A percentile compares a stretch with the other conserved stretches of the same genome.
These are phyloP conservation scores for Hormiphora californensis DNA, from an alignment of 37 sponge, comb jelly and placozoan genomes.

Conservation along the genomic window DNA sequence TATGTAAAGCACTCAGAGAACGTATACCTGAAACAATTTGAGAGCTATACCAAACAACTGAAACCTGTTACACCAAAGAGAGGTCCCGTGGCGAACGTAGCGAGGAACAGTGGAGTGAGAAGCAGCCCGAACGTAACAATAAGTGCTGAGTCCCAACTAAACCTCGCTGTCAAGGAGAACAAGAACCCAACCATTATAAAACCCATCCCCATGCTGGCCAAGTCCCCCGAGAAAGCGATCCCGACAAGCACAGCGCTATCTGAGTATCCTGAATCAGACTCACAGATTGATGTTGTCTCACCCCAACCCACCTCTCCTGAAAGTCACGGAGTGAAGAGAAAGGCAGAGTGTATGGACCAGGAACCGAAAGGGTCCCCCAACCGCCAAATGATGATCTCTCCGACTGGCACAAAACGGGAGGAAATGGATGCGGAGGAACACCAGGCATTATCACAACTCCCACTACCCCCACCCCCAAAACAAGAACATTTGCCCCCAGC, in stretches of 20 bases:
- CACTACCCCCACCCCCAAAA: no score
- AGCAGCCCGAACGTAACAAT: conserved; percentile 32
- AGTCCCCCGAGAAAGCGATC: background rate
- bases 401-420: no score
- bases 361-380: background rate
- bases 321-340: background rate
- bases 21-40: background rate
- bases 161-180: background rate
- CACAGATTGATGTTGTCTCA: conserved; percentile 12
- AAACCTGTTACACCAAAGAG: background rate
- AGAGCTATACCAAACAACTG: no score
- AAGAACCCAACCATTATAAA: background rate
- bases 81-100: background rate
- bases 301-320: background rate
- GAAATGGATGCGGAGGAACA: no score
- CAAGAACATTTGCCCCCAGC: no score
- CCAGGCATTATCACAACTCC: no score
- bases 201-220: conserved; percentile 18
- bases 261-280: background rate
- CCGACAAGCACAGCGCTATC: background rate
- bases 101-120: background rate
- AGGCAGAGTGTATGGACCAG: conserved; percentile 32
- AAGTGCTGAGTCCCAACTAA: background rate
- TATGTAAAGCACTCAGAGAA: background rate
- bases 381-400: no score